Evolutionary conservation across 1,140 invertebrate genomes (phyloP), one percentile per base, ranked within the genome.

Genomic region (Drosophila lini): DNA sequence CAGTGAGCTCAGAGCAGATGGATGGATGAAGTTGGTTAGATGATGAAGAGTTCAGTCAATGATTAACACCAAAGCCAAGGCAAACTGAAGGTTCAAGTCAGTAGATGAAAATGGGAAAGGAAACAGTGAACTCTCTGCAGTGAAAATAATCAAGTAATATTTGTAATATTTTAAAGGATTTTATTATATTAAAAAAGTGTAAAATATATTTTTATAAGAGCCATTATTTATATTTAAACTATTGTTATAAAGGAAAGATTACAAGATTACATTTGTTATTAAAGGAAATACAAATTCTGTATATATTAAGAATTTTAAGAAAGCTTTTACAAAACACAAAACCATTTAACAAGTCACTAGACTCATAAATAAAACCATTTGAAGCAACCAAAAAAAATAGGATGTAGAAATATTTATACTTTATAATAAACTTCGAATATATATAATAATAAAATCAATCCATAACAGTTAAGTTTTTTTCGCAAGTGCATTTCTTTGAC

Each of bases 31-130:
- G 28, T 64, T 64, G 56, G 69, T 32, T 42, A 44, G 61, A 34
- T 61, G 56, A 65, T 67, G n/a, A 64, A 40, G 36, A 32, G 45
- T 55, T n/a, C 52, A 48, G 15, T 16, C 22, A 50, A 59, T 71
- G 53, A 73, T 73, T 71, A 71, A 73, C 53, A 73, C 67, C 67
- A 59, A 71, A 73, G 67, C 38, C 44, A 59, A 71, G 52, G n/a
- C 44, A 16, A 50, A 31, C n/a, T 50, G 36, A 22, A 50, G 31
- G 42, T 38, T 10, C 22, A 48, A 48, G 19, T 58, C 50, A 69
- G 7, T n/a, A 41, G 45, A 45, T 56, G 42, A 15, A 32, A 63
- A 25, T 40, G 41, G 50, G 5, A 7, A 16, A 3, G 32, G 5
- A 61, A 67, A 41, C 36, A 22, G 60, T 41, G 28, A 40, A 32